These are phyloP conservation scores for Globicephala melas DNA, from an alignment of 2,113 vertebrate species.

Conservation along the genomic window DNA sequence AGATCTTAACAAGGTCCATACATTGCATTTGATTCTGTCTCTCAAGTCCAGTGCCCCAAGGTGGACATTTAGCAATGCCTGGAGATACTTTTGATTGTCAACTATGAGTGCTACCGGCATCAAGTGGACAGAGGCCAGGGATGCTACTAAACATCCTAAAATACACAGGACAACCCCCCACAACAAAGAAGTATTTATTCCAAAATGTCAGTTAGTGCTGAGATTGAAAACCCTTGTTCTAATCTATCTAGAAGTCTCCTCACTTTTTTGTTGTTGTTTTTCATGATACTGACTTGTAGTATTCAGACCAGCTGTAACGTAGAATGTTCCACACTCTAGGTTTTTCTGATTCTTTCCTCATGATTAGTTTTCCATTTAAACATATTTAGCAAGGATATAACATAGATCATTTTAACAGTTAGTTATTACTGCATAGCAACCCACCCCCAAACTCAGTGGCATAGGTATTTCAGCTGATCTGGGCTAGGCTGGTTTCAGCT, in stretches of 20 bases:
- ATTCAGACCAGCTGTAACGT: background rate
- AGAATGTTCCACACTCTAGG: background rate
- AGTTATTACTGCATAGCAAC: background rate
- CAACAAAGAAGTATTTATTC: background rate
- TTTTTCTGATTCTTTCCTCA: constrained; percentile 22
- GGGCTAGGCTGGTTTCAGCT: background rate
- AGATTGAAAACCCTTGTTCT: background rate
- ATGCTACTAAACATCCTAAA: background rate
- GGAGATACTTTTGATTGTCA: background rate
- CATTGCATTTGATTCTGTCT: background rate
- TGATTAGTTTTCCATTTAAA: constrained; percentile 25
- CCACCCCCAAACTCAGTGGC: background rate
- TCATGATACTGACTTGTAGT: background rate
- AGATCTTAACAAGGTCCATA: background rate
- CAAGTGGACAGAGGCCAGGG: background rate
- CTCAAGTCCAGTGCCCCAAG: background rate
- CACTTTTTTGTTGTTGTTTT: background rate
- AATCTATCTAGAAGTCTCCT: background rate
- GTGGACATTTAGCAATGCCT: background rate
- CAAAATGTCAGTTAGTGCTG: background rate
- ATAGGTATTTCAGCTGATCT: background rate
- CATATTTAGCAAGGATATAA: background rate
- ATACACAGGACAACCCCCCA: background rate
- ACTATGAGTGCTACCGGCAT: background rate
- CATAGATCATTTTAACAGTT: background rate